phyloP scores from a whole-genome alignment of 1,140 invertebrate genomes.

The Dreissena polymorpha region DNA sequence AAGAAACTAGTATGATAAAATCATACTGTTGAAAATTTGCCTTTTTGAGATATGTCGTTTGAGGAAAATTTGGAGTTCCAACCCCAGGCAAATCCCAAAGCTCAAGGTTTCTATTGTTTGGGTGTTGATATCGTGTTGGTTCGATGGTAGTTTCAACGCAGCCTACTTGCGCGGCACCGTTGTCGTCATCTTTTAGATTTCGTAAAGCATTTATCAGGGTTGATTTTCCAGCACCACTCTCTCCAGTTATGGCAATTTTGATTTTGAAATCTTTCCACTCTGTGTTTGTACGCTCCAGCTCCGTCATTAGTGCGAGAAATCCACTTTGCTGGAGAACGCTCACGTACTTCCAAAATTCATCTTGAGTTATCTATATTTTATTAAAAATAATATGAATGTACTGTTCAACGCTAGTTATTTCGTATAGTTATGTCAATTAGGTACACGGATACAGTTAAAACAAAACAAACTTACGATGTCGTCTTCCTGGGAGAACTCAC shows the following conservation, averaged over 20 bases:
- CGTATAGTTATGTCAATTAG: no score
- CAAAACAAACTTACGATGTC: no score
- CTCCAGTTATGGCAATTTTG: slow-evolving; percentile 13
- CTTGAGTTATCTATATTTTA: no score
- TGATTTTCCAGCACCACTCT: slow-evolving; percentile 14
- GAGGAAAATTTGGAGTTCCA: background rate
- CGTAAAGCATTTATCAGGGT: slow-evolving; percentile 20
- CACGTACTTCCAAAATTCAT: no score
- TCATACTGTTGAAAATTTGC: background rate
- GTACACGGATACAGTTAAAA: no score
- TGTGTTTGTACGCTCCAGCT: no score
- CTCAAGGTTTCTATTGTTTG: background rate
- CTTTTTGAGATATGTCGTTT: background rate
- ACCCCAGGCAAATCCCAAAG: slow-evolving; percentile 6
- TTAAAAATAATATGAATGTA: no score
- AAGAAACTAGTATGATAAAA: background rate
- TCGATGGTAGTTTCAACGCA: slow-evolving; percentile 5
- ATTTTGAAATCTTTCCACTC: background rate
- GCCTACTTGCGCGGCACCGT: slow-evolving; percentile 4
- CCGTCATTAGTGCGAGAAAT: no score
- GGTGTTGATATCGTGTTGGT: no score
- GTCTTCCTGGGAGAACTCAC: no score
- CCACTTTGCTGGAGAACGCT: no score
- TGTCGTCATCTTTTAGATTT: background rate
- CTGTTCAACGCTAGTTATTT: no score